A percentile compares a stretch with the other conserved stretches of the same genome.
Evolutionary conservation across 64 coral and sea anemone genomes (phyloP).

Genomic region (Porites australiensis): DNA sequence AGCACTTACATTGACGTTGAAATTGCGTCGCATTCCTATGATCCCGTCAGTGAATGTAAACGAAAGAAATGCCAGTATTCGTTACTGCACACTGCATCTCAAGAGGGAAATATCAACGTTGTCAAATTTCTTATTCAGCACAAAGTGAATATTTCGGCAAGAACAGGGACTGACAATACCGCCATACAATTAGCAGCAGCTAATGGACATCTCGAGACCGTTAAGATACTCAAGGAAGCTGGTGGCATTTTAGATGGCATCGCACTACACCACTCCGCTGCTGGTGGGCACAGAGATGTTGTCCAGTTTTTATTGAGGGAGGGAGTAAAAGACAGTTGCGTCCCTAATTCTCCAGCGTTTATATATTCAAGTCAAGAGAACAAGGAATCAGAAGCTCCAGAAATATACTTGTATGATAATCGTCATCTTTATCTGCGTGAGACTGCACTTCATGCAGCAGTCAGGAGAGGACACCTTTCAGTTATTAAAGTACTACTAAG

Average conservation of each 20-base stretch:
- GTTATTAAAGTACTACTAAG: constrained; percentile 30
- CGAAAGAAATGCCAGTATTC: constrained; percentile 61
- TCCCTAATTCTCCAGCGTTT: neutral
- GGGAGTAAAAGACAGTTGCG: constrained; percentile 42
- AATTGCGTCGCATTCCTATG: neutral
- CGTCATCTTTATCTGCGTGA: constrained; percentile 33
- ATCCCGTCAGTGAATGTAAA: constrained; percentile 59
- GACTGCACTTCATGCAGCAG: constrained; percentile 59
- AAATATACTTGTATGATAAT: constrained; percentile 15
- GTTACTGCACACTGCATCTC: constrained; percentile 74
- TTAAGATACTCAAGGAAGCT: neutral
- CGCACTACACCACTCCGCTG: constrained; percentile 48
- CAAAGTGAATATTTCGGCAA: neutral
- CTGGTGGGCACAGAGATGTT: neutral
- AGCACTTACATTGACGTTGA: constrained; percentile 5
- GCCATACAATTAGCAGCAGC: constrained; percentile 67
- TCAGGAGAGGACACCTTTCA: neutral
- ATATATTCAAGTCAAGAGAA: neutral
- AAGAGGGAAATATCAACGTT: constrained; percentile 54
- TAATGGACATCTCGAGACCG: neutral
- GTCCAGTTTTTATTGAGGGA: constrained; percentile 37
- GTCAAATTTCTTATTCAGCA: constrained; percentile 62
- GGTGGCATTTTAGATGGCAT: constrained; percentile 11
- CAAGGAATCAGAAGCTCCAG: neutral
- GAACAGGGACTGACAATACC: constrained; percentile 24